Evolutionary conservation across 2,113 vertebrate species (phyloP).

Genomic region (Chroicocephalus ridibundus): DNA sequence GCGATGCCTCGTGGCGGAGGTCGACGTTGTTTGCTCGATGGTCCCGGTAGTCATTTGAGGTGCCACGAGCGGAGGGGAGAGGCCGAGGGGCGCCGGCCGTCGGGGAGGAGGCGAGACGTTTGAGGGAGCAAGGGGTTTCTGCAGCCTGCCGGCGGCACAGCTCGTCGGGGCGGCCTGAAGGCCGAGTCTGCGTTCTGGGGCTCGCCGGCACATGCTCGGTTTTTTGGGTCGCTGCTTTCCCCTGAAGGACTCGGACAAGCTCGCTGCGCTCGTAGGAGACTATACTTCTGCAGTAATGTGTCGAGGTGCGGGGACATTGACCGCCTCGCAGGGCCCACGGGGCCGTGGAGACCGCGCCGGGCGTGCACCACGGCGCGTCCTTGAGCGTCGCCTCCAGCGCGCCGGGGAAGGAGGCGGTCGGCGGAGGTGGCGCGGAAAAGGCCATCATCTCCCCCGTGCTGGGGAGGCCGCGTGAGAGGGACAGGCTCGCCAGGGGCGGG

Average conservation of each 20-base stretch:
- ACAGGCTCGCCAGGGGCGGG: not conserved
- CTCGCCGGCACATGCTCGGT: slow-evolving; percentile 45
- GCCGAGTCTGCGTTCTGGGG: slow-evolving; percentile 56
- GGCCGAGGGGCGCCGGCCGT: not conserved
- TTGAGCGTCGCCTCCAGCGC: not conserved
- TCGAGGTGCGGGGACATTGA: slow-evolving; percentile 75
- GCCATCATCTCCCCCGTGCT: too few species aligned
- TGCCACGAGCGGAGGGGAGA: not conserved
- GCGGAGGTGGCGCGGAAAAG: not conserved
- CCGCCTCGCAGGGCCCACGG: slow-evolving; percentile 64
- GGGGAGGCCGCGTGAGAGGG: not conserved
- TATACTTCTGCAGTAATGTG: slow-evolving; percentile 78
- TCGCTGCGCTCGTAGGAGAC: slow-evolving; percentile 75
- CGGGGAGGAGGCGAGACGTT: not conserved
- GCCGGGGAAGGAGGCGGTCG: not conserved
- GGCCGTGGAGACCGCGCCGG: slow-evolving; percentile 1
- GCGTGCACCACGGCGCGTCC: not conserved
- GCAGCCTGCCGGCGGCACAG: not conserved
- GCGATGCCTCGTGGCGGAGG: not conserved
- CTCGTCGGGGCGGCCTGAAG: not conserved
- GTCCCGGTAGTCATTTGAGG: not conserved
- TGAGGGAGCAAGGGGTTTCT: not conserved
- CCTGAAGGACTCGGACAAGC: slow-evolving; percentile 73
- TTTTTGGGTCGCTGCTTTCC: slow-evolving; percentile 63
- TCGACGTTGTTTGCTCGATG: not conserved